Evolutionary conservation across 1,140 invertebrate species (phyloP), one percentile per base, ranked within the genome.

Genomic region (Zaprionus lachaisei): DNA sequence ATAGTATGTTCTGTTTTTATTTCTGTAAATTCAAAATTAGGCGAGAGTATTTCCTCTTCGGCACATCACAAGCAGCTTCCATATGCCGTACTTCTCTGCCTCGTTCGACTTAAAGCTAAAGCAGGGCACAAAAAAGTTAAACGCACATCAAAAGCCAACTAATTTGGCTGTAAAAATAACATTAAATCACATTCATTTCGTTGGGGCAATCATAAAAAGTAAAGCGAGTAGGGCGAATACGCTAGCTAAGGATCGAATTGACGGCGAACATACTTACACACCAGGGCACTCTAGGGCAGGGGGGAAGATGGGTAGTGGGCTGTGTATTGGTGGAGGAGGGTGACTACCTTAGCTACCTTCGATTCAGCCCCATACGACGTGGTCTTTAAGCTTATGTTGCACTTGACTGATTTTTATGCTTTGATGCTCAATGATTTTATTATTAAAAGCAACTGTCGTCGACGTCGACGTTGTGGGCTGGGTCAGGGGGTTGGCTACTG

Each of bases 361-460:
- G 68, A 80, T 69, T 54, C 78, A 60, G 70, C 57, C 62, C 72
- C 74, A 75, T 66, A 75, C 74, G 78, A 89, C 79, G 72, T 89
- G 84, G 84, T 87, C 84, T 89, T 87, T 87, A 87, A 90, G 84
- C 84, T 89, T 89, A 89, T 89, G 85, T 90, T 89, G 85, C 85
- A 89, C 85, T 89, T 89, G 85, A 89, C 85, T 89, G 85, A 82
- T 87, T 89, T 89, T 89, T 89, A 89, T 89, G 85, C 85, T 89
- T 89, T 89, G 85, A 89, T 89, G 85, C 85, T 89, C 85, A 89
- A 89, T 89, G 85, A 89, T 89, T 89, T 89, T 89, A 89, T 89
- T 89, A 89, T 89, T 90, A 89, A 89, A 89, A 89, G 85, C 85
- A 90, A 87, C 84, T 87, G 83, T 81, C 81, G 84, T 69, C 57